Evolutionary conservation across 2,797 vertebrate species (phyloP), one percentile per base, ranked within the genome.

Genomic region (Pempheris klunzingeri): DNA sequence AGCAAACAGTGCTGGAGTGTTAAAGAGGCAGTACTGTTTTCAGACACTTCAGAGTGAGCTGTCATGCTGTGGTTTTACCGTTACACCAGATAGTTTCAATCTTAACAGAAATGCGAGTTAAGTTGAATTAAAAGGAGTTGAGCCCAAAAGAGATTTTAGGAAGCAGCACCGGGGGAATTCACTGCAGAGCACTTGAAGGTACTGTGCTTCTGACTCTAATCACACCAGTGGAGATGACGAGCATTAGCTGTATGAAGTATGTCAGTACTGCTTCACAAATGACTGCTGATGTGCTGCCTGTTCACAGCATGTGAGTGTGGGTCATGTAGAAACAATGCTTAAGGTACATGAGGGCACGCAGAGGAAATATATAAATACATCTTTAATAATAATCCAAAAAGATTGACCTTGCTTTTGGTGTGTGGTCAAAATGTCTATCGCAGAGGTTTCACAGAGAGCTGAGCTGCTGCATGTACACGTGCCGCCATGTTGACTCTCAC

Each of bases 71-170:
- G 74, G 71, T 78, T 71, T 76, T 39, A 30, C 41, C 52, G 57
- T 59, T 55, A 14, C 63, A 72, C 44, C 9, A 73, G 49, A 67
- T 28, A 26, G 64, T 87, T 86, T 78, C 65, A 52, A 10, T 67
- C 46, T 70, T 26, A 84, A 26, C 20, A 2, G 61, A 74, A 81
- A 79, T 30, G 43, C 0, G 1, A 32, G 46, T 44, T 53, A 15
- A n/a, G 34, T 8, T 60, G 3, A 44, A 11, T 52, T 36, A 52
- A 68, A 54, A 52, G 26, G 69, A 76, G 78, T 60, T 0, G 3
- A 59, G 44, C 13, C 7, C 4, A 12, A 57, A 38, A 72, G 12
- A 41, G 47, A 53, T 64, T 70, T 65, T 26, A 58, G 70, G 60
- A 74, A 73, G 26, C 28, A 38, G 11, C 28, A 0, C 58, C 13